A percentile compares a stretch with the other conserved stretches of the same genome.
These are phyloP conservation scores for Argopecten irradians DNA, from an alignment of 1,140 invertebrate species.

Conservation along the genomic window DNA sequence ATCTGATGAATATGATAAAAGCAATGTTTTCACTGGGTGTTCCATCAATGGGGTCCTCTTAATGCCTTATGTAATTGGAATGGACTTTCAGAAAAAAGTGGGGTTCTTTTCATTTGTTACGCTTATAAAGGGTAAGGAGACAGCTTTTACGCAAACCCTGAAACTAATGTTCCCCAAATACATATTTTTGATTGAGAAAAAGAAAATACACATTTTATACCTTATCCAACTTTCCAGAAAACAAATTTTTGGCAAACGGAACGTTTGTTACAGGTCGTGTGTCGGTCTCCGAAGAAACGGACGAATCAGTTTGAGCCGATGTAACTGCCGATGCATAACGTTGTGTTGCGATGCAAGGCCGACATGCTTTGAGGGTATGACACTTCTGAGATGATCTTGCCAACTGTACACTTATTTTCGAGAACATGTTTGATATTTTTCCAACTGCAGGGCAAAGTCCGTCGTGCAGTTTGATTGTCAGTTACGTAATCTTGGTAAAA, in stretches of 20 bases:
- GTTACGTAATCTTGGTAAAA: background rate
- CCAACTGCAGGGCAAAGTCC: slow-evolving; percentile 15
- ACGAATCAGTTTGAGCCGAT: background rate
- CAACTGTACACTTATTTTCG: background rate
- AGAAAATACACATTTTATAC: no score
- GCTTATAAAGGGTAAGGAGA: no score
- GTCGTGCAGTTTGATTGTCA: background rate
- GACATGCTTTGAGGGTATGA: background rate
- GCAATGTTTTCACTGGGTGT: no score
- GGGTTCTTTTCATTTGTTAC: no score
- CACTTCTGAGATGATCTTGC: background rate
- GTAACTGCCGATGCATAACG: background rate
- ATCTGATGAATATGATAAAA: no score
- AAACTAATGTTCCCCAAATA: no score
- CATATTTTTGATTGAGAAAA: no score
- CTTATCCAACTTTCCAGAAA: slow-evolving; percentile 70
- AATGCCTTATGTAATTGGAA: no score
- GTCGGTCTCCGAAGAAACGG: background rate
- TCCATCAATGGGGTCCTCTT: no score
- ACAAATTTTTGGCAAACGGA: slow-evolving; percentile 69
- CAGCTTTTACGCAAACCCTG: no score
- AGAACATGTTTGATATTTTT: background rate
- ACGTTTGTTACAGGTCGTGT: slow-evolving; percentile 54
- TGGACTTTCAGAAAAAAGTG: no score
- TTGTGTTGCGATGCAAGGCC: background rate